These are phyloP conservation scores for Phallusia fumigata DNA, from an alignment of 23 tunicate genomes.

Conservation along the genomic window DNA sequence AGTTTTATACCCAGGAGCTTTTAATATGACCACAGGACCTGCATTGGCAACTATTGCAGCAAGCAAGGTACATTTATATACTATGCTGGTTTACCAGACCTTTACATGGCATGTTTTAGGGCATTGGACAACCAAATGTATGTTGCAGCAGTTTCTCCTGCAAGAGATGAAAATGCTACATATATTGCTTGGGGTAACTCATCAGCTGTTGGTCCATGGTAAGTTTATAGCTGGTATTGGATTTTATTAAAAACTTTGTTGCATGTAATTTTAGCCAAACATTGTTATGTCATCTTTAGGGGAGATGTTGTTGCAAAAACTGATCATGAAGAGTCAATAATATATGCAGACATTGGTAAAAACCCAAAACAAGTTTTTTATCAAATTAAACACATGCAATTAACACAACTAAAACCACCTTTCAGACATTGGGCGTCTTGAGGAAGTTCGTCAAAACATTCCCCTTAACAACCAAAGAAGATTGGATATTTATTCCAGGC, in stretches of 20 bases:
- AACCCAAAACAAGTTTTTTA: neutral
- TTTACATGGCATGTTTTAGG: no score
- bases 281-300: constrained; percentile 24
- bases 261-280: no score
- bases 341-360: constrained; percentile 71
- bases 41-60: constrained; percentile 86
- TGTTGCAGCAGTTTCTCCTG: constrained; percentile 88
- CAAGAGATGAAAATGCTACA: constrained; percentile 74
- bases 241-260: no score
- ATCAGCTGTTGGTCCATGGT: constrained; percentile 84
- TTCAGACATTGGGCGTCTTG: constrained; percentile 38
- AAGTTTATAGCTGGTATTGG: neutral
- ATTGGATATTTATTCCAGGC: constrained; percentile 48
- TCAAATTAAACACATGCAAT: no score
- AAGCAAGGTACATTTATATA: constrained; percentile 37
- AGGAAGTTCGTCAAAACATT: constrained; percentile 73
- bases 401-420: neutral
- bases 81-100: no score
- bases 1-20: constrained; percentile 94
- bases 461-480: constrained; percentile 71
- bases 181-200: constrained; percentile 93
- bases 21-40: constrained; percentile 98
- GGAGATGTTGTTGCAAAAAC: constrained; percentile 75
- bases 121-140: constrained; percentile 90
- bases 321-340: constrained; percentile 60